phyloP scores from a whole-genome alignment of 1,140 invertebrate genomes.

The Acyrthosiphon pisum region DNA sequence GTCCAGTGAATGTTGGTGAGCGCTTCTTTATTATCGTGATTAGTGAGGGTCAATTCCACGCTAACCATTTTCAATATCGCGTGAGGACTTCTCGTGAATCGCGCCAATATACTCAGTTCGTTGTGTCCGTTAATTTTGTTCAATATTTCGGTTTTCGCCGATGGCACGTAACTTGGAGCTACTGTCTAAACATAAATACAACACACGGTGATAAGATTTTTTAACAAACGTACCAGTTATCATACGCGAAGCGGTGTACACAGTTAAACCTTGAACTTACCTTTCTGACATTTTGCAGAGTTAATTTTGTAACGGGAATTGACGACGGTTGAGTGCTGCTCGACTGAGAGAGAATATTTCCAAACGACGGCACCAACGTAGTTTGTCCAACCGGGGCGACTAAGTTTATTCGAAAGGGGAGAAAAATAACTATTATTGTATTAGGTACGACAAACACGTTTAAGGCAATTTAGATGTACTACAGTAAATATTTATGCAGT shows the following conservation, averaged over 20 bases:
- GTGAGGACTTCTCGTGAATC: slow-evolving; percentile 82
- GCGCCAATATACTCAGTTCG: slow-evolving; percentile 72
- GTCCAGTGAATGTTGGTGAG: slow-evolving; percentile 78
- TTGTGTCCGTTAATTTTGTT: slow-evolving; percentile 78
- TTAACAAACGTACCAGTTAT: background rate
- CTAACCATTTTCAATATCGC: slow-evolving; percentile 83
- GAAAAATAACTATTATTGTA: background rate
- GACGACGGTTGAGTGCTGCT: background rate
- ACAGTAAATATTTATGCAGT: background rate
- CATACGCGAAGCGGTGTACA: background rate
- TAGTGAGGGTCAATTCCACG: slow-evolving; percentile 83
- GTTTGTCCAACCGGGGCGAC: slow-evolving; percentile 34
- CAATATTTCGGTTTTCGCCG: slow-evolving; percentile 70
- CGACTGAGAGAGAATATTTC: slow-evolving; percentile 6
- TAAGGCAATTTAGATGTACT: background rate
- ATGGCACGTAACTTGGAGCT: slow-evolving; percentile 38
- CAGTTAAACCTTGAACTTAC: background rate
- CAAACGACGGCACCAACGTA: slow-evolving; percentile 27
- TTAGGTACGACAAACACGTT: background rate
- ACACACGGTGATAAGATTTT: background rate
- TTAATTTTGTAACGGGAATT: background rate
- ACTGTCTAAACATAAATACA: slow-evolving; percentile 11
- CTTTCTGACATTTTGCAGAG: background rate
- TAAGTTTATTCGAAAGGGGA: background rate
- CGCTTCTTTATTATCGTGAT: slow-evolving; percentile 71